Evolutionary conservation across 2,113 vertebrate genomes (phyloP).

Genomic region (Periophthalmus modestus): DNA sequence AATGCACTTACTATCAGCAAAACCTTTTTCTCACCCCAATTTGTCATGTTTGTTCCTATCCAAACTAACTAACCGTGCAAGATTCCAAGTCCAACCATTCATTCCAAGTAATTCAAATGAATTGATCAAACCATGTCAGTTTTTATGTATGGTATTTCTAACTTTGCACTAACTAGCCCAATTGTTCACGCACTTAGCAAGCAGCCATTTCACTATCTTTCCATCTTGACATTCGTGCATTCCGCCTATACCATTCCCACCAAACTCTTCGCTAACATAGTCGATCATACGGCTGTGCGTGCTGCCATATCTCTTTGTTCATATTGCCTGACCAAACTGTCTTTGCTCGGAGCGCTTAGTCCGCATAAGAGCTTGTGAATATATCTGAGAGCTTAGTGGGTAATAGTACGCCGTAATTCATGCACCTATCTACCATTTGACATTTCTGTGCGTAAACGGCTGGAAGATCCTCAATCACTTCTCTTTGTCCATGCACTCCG

Average conservation of each 20-base stretch:
- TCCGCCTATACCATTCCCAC: neutral
- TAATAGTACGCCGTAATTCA: conserved; percentile 53
- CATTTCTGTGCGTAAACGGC: conserved; percentile 14
- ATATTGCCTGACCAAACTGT: conserved; percentile 8
- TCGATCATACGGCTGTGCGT: neutral
- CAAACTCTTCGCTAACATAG: neutral
- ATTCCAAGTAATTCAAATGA: neutral
- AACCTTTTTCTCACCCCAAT: neutral
- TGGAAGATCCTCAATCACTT: neutral
- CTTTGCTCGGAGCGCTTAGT: conserved; percentile 41
- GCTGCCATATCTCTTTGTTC: conserved; percentile 1
- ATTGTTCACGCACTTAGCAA: neutral
- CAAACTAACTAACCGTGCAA: neutral
- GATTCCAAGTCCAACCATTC: too few relatives aligned
- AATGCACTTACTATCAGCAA: neutral
- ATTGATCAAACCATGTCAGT: neutral
- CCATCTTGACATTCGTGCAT: neutral
- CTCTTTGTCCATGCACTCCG: neutral
- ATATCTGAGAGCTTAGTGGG: conserved; percentile 50
- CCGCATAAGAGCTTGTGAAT: conserved; percentile 38
- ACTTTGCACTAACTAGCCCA: conserved; percentile 9
- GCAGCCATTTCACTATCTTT: neutral
- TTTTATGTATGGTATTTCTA: neutral
- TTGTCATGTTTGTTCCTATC: neutral
- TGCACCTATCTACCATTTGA: conserved; percentile 37